These are phyloP conservation scores for Blomia tropicalis DNA, from an alignment of 2,888 invertebrate genomes.

Conservation along the genomic window DNA sequence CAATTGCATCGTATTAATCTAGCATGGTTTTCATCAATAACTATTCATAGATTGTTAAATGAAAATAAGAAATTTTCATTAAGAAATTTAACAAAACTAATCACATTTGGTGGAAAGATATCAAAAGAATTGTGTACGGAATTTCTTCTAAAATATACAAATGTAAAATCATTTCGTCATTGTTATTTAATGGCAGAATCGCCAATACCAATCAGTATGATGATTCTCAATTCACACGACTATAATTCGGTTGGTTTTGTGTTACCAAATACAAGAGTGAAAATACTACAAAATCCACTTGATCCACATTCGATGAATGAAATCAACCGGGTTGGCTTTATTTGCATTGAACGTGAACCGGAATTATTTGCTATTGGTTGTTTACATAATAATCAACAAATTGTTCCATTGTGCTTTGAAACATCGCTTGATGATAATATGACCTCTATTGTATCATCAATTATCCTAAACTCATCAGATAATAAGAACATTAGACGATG, in stretches of 20 bases:
- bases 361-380: conserved; percentile 12
- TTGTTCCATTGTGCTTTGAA: not conserved
- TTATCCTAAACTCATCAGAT: not conserved
- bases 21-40: not conserved
- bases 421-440: not conserved
- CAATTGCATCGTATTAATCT: not conserved
- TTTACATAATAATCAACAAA: not conserved
- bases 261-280: conserved; percentile 12
- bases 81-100: conserved; percentile 4
- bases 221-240: conserved; percentile 16
- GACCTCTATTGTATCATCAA: not conserved
- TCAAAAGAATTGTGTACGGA: not conserved
- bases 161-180: conserved; percentile 15
- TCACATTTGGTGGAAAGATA: conserved; percentile 6
- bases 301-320: not conserved
- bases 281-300: not conserved
- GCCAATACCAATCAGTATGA: conserved; percentile 11
- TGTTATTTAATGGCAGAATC: conserved; percentile 14
- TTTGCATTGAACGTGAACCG: conserved; percentile 9
- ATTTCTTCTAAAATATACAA: conserved; percentile 9
- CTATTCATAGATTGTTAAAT: not conserved
- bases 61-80: not conserved
- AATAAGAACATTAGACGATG: not conserved
- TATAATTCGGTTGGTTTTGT: conserved; percentile 19
- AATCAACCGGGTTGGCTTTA: conserved; percentile 11